Evolutionary conservation across 2,888 invertebrate species (phyloP).

Genomic region (Cerastis rubricosa): DNA sequence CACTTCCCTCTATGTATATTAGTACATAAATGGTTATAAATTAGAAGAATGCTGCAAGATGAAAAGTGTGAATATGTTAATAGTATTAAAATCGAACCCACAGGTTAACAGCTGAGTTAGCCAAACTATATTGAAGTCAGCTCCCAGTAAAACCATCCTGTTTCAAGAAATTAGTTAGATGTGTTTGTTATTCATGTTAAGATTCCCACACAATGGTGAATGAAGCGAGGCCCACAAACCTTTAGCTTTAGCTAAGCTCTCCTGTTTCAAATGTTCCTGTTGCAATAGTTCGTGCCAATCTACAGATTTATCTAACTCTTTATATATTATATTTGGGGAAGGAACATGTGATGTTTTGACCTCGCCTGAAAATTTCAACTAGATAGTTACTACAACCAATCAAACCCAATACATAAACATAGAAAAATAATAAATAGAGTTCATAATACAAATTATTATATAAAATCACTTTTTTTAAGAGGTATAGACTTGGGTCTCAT

Average conservation of each 20-base stretch:
- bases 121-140: conserved; percentile 19
- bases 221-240: conserved; percentile 87
- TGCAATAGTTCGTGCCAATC: conserved; percentile 87
- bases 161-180: conserved; percentile 23
- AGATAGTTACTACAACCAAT: conserved; percentile 64
- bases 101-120: background rate
- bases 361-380: conserved; percentile 87
- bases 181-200: conserved; percentile 42
- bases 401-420: conserved; percentile 39
- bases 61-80: conserved; percentile 23
- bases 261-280: conserved; percentile 79
- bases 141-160: background rate
- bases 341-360: conserved; percentile 80
- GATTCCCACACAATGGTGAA: conserved; percentile 46
- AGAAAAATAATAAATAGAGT: conserved; percentile 19
- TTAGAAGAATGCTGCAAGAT: background rate
- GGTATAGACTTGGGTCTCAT: conserved; percentile 32
- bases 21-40: conserved; percentile 10
- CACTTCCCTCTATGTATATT: background rate
- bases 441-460: conserved; percentile 2
- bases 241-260: conserved; percentile 85
- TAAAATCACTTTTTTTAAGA: conserved; percentile 1
- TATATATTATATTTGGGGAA: conserved; percentile 86
- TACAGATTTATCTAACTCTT: conserved; percentile 89
- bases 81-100: conserved; percentile 12